A percentile compares a stretch with the other conserved stretches of the same genome.
phyloP scores from a whole-genome alignment of 2,797 vertebrate genomes.

The Pelobates cultripes region DNA sequence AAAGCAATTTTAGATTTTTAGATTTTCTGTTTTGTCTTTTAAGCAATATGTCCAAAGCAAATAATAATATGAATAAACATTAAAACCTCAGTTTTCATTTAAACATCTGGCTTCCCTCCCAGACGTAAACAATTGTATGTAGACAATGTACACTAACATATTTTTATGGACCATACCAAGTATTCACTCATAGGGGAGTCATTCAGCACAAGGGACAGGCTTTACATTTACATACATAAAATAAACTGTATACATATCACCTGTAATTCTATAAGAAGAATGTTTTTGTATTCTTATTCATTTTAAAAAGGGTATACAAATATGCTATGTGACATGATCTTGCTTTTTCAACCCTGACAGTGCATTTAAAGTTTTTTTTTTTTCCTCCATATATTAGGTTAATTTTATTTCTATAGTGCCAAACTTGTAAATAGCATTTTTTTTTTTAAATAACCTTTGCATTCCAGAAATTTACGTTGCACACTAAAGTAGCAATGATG shows the following conservation, averaged over 20 bases:
- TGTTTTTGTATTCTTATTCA: background rate
- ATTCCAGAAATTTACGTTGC: background rate
- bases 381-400: background rate
- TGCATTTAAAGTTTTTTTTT: background rate
- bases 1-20: too few species aligned
- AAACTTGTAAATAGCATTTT: constrained; percentile 3
- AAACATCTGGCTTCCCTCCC: background rate
- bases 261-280: background rate
- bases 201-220: background rate
- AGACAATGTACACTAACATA: background rate
- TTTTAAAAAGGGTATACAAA: background rate
- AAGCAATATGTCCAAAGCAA: too few species aligned
- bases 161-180: background rate
- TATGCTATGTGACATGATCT: background rate
- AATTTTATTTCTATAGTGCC: background rate
- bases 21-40: too few species aligned
- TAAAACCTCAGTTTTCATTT: background rate
- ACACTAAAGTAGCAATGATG: background rate
- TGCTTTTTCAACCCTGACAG: background rate
- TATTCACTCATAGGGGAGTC: background rate
- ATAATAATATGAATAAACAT: too few species aligned
- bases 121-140: background rate
- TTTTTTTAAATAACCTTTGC: background rate
- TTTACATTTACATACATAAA: background rate
- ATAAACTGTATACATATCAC: background rate